A percentile compares a stretch with the other conserved stretches of the same genome.
Conservation (phyloP, 2,888 invertebrate species). For the Azorinus chamasolen region DNA sequence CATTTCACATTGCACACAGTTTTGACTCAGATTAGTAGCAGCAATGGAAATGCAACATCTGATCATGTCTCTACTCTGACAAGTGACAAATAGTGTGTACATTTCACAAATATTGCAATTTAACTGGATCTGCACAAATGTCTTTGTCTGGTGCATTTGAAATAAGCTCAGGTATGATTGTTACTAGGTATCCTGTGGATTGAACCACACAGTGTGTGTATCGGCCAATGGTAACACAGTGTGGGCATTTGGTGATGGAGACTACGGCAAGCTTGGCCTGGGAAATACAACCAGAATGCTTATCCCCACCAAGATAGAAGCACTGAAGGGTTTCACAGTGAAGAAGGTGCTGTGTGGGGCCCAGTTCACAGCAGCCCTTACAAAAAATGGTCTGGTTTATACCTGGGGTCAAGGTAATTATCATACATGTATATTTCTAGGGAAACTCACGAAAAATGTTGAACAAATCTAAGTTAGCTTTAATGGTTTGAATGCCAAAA, state of each 20-base stretch:
- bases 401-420: slow-evolving; percentile 88
- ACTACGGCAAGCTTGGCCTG: slow-evolving; percentile 89
- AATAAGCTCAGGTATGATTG: too few species aligned
- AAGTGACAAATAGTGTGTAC: too few species aligned
- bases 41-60: too few species aligned
- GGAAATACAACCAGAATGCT: slow-evolving; percentile 84
- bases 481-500: too few species aligned
- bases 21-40: too few species aligned
- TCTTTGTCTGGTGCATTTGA: too few species aligned
- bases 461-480: neutral
- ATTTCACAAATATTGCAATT: too few species aligned
- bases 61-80: too few species aligned
- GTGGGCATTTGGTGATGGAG: slow-evolving; percentile 90
- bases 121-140: too few species aligned
- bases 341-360: slow-evolving; percentile 90
- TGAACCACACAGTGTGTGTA: slow-evolving; percentile 90
- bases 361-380: slow-evolving; percentile 89
- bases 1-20: too few species aligned
- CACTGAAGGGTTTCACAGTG: slow-evolving; percentile 88
- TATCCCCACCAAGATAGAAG: slow-evolving; percentile 88
- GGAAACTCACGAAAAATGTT: neutral
- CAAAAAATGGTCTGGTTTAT: slow-evolving; percentile 88
- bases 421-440: neutral
- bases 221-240: slow-evolving; percentile 88
- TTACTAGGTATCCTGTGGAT: slow-evolving; percentile 88